phyloP scores from a whole-genome alignment of 2,888 invertebrate species.

The Gasteruption jaculator region DNA sequence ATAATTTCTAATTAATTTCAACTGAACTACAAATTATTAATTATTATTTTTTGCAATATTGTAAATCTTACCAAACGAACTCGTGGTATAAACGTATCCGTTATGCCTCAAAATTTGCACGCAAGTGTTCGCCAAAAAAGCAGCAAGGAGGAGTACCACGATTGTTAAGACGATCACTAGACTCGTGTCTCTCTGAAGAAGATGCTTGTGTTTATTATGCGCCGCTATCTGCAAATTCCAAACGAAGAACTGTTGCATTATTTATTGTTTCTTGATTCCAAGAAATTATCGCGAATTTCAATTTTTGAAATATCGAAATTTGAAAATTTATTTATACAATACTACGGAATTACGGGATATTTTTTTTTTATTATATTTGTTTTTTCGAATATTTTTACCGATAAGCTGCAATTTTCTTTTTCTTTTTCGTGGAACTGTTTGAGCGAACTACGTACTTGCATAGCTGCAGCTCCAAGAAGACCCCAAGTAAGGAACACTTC shows the following conservation, averaged over 20 bases:
- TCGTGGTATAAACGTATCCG: conserved; percentile 73
- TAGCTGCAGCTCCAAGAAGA: conserved; percentile 71
- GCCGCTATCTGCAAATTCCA: conserved; percentile 58
- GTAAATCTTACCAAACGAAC: conserved; percentile 79
- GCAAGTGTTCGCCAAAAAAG: conserved; percentile 79
- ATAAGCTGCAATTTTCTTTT: neutral
- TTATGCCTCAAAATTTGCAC: conserved; percentile 71
- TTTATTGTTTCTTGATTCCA: neutral
- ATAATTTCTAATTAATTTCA: too few species aligned
- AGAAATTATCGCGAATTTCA: conserved; percentile 1
- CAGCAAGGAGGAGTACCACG: conserved; percentile 68
- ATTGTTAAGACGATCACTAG: conserved; percentile 70
- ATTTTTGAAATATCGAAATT: conserved; percentile 1
- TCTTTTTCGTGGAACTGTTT: neutral
- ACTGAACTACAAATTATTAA: too few species aligned
- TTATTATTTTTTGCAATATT: neutral
- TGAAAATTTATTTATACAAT: neutral
- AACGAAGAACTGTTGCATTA: neutral
- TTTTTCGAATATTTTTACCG: neutral
- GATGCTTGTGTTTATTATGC: conserved; percentile 68
- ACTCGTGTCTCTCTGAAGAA: conserved; percentile 63
- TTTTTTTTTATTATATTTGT: neutral
- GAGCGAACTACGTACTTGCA: conserved; percentile 56
- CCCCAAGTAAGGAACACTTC: conserved; percentile 90
- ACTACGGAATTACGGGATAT: neutral